Conservation (phyloP, 37 sponge, comb jelly and placozoan genomes). For the Chondrosia reniformis region DNA sequence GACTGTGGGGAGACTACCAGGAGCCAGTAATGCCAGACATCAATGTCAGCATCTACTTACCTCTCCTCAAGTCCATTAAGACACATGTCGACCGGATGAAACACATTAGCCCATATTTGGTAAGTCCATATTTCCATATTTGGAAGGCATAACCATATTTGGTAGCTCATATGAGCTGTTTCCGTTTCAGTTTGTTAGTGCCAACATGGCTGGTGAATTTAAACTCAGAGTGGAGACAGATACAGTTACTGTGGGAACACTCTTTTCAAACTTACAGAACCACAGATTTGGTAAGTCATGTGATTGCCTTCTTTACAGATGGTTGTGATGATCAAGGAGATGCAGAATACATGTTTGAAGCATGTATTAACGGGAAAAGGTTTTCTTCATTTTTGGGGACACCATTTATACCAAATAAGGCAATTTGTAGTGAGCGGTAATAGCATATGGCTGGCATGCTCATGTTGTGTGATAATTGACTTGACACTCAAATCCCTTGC, state of each 20-base stretch:
- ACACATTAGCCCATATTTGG: constrained; percentile 54
- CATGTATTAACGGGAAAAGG: constrained; percentile 76
- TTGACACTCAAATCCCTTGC: neutral
- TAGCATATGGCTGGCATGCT: neutral
- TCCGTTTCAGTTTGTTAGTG: constrained; percentile 59
- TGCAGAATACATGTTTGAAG: constrained; percentile 39
- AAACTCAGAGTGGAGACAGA: constrained; percentile 72
- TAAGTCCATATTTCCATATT: constrained; percentile 28
- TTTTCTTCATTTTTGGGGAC: constrained; percentile 68
- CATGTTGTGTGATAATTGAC: neutral
- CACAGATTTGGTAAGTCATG: constrained; percentile 55
- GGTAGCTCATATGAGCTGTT: neutral
- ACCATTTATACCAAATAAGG: constrained; percentile 77
- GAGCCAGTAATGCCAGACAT: constrained; percentile 95
- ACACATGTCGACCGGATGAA: constrained; percentile 78
- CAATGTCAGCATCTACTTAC: constrained; percentile 89
- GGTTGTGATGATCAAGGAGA: constrained; percentile 24
- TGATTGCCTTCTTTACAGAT: constrained; percentile 7
- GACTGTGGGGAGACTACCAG: constrained; percentile 85
- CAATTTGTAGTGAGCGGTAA: constrained; percentile 73
- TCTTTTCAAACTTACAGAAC: constrained; percentile 80
- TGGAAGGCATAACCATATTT: neutral
- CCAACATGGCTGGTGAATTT: constrained; percentile 76
- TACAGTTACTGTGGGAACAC: constrained; percentile 66
- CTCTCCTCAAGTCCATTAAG: constrained; percentile 70